A percentile compares a stretch with the other conserved stretches of the same genome.
These are phyloP conservation scores for Cossypha heuglini DNA, from an alignment of 2,797 vertebrate species.

Conservation along the genomic window DNA sequence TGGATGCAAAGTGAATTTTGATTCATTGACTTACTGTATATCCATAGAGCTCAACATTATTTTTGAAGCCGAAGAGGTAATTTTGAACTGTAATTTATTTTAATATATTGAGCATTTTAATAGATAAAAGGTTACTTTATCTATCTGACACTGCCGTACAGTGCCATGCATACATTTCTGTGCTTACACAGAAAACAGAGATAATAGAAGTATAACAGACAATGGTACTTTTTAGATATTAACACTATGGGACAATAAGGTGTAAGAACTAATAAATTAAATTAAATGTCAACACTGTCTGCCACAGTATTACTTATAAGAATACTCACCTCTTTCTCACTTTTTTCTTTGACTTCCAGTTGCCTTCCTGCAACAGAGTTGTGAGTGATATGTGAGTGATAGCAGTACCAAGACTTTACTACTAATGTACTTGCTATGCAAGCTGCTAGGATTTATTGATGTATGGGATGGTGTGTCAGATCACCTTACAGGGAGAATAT, in stretches of 20 bases:
- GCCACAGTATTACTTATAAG: not conserved
- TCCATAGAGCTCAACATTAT: not conserved
- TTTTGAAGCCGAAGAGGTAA: not conserved
- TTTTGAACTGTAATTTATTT: not conserved
- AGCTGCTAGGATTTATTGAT: not conserved
- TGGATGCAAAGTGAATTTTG: not conserved
- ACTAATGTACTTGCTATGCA: not conserved
- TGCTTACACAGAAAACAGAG: not conserved
- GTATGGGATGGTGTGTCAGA: not conserved
- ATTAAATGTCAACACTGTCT: not conserved
- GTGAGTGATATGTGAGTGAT: not conserved
- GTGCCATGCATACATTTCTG: no score
- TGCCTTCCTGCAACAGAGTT: not conserved
- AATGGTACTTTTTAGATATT: not conserved
- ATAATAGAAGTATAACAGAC: not conserved
- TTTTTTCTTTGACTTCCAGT: not conserved
- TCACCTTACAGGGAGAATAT: not conserved
- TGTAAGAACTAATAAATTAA: not conserved
- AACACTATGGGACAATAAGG: rapidly evolving
- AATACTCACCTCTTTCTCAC: not conserved
- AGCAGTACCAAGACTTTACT: not conserved
- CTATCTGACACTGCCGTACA: not conserved
- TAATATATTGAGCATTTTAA: not conserved
- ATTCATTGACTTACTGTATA: not conserved
- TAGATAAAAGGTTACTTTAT: not conserved